Base-by-base conservation (phyloP, 64 coral and sea anemone species). In the Acropora yongei region DNA sequence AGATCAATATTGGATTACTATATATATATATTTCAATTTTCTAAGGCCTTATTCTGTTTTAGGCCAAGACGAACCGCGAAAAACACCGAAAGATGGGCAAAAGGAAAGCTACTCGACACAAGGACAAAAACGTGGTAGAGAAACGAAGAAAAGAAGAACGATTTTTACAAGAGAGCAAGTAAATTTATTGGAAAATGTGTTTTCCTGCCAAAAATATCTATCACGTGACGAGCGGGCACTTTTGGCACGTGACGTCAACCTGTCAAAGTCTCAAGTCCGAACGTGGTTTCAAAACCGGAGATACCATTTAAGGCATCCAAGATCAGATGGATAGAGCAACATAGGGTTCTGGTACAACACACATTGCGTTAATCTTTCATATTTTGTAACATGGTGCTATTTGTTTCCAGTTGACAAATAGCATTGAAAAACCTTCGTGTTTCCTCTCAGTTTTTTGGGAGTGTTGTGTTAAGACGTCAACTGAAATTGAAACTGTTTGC, bases 251-350 rank as follows among this genome's bases (percentile, higher is more conserved):
- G 92, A 76, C 5, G 78, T 97, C 43, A 84, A 91, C 41, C 72
- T 97, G 92, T 94, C 88, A n/a, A 92, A 94, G 74, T 71, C 94
- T 16, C 95, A 94, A 87, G 85, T 97, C 49, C 77, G 95, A 82
- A 97, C 94, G 88, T 97, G 95, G 95, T 97, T 97, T 89, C 95
- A 94, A 91, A 97, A 97, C 75, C 86, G 93, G 82, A 78, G 95
- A 77, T 97, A 97, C 72, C 92, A 94, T 84, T 94, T 91, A 41
- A 93, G 92, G 72, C 88, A 94, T 30, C 76, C 69, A 43, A 80
- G 69, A 48, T 41, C 69, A 93, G 42, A 13, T 76, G 9, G 45
- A 51, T 1, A 91, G 87, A 42, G 83, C 93, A 16, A 83, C 87
- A 78, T 83, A 83, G 2, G 84, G 12, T 44, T 1, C 39, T 39